Evolutionary conservation across 2,113 vertebrate genomes (phyloP).

Genomic region (Uria lomvia): DNA sequence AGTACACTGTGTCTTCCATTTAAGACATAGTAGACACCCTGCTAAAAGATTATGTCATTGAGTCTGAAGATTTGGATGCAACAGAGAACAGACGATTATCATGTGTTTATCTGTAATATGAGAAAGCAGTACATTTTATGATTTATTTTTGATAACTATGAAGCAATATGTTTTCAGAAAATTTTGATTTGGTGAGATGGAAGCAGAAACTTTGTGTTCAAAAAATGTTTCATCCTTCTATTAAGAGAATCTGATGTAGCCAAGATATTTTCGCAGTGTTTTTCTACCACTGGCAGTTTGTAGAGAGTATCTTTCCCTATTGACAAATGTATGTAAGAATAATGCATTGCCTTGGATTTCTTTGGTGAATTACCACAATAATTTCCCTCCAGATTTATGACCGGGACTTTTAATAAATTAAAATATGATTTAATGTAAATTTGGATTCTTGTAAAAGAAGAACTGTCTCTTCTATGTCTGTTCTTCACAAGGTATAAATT

Average conservation of each 20-base stretch:
- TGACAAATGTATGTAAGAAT: neutral
- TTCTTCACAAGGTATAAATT: neutral
- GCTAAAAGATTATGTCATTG: conserved; percentile 23
- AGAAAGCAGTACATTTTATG: conserved; percentile 1
- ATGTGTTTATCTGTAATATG: neutral
- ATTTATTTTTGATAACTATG: conserved; percentile 47
- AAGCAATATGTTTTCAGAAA: conserved; percentile 44
- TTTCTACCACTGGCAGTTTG: neutral
- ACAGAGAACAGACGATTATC: conserved; percentile 23
- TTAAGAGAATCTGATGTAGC: neutral
- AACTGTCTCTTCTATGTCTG: neutral
- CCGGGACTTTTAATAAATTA: neutral
- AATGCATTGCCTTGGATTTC: neutral
- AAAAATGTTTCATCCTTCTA: neutral
- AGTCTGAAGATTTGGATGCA: neutral
- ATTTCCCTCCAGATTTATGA: neutral
- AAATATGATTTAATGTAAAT: neutral
- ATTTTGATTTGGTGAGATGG: neutral
- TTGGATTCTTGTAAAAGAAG: neutral
- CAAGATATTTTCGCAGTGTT: neutral
- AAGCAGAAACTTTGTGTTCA: neutral
- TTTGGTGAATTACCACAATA: neutral
- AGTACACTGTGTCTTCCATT: conserved; percentile 24
- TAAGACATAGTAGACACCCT: conserved; percentile 13
- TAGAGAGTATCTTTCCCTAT: neutral